Percentiles rank a stretch among this genome's conserved stretches.
Evolutionary conservation across 1,140 invertebrate genomes (phyloP).

Genomic region (Tribolium madens): DNA sequence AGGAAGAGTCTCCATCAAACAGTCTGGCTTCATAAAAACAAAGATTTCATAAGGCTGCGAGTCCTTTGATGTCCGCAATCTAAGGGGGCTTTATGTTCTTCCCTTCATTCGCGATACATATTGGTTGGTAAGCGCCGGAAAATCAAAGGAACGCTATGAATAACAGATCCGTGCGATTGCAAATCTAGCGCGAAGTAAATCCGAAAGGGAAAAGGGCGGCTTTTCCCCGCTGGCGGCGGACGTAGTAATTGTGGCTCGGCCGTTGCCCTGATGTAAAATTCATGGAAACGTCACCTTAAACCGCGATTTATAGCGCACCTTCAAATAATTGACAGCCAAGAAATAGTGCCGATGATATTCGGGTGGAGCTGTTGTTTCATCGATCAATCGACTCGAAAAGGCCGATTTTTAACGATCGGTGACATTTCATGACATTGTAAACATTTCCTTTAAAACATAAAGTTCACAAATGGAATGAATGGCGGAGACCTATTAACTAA

Average conservation of each 20-base stretch:
- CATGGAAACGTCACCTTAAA: slow-evolving; percentile 51
- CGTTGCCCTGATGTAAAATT: slow-evolving; percentile 49
- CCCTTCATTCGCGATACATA: slow-evolving; percentile 51
- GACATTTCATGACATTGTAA: not conserved
- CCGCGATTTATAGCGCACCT: slow-evolving; percentile 50
- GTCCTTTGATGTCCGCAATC: slow-evolving; percentile 52
- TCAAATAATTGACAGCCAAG: slow-evolving; percentile 53
- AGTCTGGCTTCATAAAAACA: slow-evolving; percentile 49
- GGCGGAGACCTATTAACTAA: slow-evolving; percentile 26
- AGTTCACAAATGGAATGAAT: slow-evolving; percentile 20
- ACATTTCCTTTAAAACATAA: not conserved
- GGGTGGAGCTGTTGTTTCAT: slow-evolving; percentile 36
- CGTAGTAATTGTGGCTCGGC: slow-evolving; percentile 43
- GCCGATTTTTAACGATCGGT: not conserved
- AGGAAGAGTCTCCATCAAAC: slow-evolving; percentile 25
- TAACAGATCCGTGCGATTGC: slow-evolving; percentile 49
- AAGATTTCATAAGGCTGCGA: slow-evolving; percentile 52
- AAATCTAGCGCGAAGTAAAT: slow-evolving; percentile 48
- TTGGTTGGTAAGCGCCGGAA: slow-evolving; percentile 52
- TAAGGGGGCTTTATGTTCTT: slow-evolving; percentile 47
- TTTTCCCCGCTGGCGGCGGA: slow-evolving; percentile 32
- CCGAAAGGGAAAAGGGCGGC: slow-evolving; percentile 28
- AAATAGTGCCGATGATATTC: slow-evolving; percentile 44
- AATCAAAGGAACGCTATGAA: slow-evolving; percentile 53
- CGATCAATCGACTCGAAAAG: slow-evolving; percentile 2